phyloP scores from a whole-genome alignment of 2,113 vertebrate species.

The Bagarius yarrelli region DNA sequence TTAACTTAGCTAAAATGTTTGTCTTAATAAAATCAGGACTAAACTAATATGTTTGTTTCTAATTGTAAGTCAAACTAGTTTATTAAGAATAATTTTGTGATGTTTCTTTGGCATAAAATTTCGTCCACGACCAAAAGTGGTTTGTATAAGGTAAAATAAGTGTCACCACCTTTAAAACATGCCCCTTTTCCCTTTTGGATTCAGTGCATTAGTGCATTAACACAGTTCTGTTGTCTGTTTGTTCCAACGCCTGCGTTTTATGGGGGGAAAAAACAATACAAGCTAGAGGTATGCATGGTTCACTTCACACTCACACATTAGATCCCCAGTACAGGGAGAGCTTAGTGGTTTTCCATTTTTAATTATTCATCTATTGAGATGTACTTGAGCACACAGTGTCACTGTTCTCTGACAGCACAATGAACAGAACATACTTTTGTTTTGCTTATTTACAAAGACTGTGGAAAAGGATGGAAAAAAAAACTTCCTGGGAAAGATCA shows the following conservation, averaged over 20 bases:
- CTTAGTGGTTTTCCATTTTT: constrained; percentile 68
- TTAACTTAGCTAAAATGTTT: background rate
- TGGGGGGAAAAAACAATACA: constrained; percentile 53
- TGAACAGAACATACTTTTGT: background rate
- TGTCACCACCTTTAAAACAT: constrained; percentile 24
- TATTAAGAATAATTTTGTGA: background rate
- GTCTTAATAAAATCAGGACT: background rate
- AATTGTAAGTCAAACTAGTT: too few relatives aligned
- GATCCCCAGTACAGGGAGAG: constrained; percentile 60
- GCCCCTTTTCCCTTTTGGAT: constrained; percentile 55
- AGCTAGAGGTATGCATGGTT: constrained; percentile 74
- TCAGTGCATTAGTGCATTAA: constrained; percentile 65
- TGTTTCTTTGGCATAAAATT: constrained; percentile 34
- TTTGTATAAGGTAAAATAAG: constrained; percentile 55
- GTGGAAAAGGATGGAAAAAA: too few relatives aligned
- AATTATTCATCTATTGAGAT: constrained; percentile 54
- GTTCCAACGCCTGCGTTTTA: constrained; percentile 74
- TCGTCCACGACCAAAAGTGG: constrained; percentile 13
- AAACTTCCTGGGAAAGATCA: background rate
- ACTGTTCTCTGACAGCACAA: constrained; percentile 21
- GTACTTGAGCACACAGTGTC: constrained; percentile 36
- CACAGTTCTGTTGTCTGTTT: constrained; percentile 65
- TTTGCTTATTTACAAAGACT: constrained; percentile 24
- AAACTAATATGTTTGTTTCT: background rate
- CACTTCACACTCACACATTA: constrained; percentile 64